A percentile compares a stretch with the other conserved stretches of the same genome.
Conservation (phyloP, 2,797 vertebrate species). For the Lithobates pipiens region DNA sequence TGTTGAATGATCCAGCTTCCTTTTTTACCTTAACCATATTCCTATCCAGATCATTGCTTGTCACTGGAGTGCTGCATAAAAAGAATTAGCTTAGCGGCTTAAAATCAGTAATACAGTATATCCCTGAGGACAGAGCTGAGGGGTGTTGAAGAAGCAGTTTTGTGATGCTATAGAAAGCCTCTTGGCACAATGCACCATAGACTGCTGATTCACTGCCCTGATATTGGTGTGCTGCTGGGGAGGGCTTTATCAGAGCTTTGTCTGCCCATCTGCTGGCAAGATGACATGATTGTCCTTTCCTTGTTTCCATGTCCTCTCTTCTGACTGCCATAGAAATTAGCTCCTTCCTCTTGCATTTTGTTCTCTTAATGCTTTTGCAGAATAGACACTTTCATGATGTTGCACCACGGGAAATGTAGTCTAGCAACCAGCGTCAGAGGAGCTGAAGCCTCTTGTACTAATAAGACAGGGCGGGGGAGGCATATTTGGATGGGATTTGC, state of each 20-base stretch:
- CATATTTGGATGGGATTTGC: neutral
- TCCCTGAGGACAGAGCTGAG: neutral
- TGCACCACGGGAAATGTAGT: conserved; percentile 27
- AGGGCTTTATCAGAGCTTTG: neutral
- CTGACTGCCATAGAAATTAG: neutral
- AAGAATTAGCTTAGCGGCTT: conserved; percentile 15
- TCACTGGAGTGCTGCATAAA: neutral
- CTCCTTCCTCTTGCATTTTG: neutral
- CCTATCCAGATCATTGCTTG: neutral
- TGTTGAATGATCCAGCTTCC: neutral
- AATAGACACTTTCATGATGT: neutral
- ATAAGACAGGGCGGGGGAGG: neutral
- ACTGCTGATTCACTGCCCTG: conserved; percentile 20
- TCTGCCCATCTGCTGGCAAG: conserved; percentile 38
- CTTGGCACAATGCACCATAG: neutral
- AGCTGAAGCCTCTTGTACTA: neutral
- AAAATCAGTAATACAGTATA: conserved; percentile 14
- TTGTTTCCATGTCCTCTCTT: conserved; percentile 3
- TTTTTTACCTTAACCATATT: neutral
- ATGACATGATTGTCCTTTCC: conserved; percentile 11
- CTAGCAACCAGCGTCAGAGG: neutral
- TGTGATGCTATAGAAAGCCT: neutral
- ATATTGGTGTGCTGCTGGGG: neutral
- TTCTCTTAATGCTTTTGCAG: neutral
- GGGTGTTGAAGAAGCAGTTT: neutral